Base-by-base conservation (phyloP, 2,113 vertebrate genomes). In the Phalacrocorax aristotelis region DNA sequence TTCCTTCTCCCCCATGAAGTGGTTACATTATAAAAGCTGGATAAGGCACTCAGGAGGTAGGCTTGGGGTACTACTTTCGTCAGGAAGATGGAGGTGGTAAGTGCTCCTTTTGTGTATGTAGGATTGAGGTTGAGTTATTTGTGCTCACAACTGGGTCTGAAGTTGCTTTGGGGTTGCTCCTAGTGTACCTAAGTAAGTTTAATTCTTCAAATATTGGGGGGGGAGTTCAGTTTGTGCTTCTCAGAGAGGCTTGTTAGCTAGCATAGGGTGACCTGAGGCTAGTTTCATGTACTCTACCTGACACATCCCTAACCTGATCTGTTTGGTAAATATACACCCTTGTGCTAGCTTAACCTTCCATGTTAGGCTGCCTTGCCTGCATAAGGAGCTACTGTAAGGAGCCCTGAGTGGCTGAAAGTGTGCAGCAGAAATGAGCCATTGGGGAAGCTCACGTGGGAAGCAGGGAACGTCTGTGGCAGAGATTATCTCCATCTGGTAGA, bases 361-460 rank as follows among this genome's bases (percentile, higher is more conserved):
- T 13, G 34, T 54, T 61, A 27, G 32, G 62, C 61, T 95, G 79
- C 44, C 65, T 68, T 60, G 25, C 26, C 27, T 10, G 13, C 0
- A 1, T 46, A 46, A 44, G 13, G 44, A 44, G 44, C 44, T 17
- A 18, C 44, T 17, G 2, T 9, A 40, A 87, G 60, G 42, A 74
- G 27, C 54, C 51, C 10, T 0, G 0, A 23, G 61, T 20, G 13
- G 86, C 86, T 34, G 68, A 36, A 58, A 75, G 21, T 0, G 0
- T 32, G 55, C 29, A 60, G 74, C 36, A 21, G 4, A 64, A 51
- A 17, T 0, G 1, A 90, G 66, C 52, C 1, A 0, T 20, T 2
- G 0, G 38, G 34, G 52, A 70, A 85, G 22, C 12, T n/a, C 4
- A 1, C 0, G 0, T 54, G 40, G 66, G 40, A 83, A 66, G 46